These are phyloP conservation scores for Aphidius colemani DNA, from an alignment of 2,888 invertebrate genomes.

Conservation along the genomic window DNA sequence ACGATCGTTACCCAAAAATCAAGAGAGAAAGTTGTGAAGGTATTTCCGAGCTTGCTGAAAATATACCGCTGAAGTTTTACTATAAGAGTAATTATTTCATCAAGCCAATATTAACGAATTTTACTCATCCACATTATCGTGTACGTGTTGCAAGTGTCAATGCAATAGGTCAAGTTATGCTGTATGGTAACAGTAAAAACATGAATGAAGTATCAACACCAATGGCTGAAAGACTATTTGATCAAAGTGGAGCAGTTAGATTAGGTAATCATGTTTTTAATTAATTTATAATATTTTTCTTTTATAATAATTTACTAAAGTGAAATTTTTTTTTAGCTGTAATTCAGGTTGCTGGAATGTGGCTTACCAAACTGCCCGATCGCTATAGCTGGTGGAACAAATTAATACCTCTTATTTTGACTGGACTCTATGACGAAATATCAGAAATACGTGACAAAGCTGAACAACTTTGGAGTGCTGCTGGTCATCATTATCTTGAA, in stretches of 20 bases:
- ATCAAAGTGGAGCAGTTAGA: slow-evolving; percentile 79
- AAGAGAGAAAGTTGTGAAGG: slow-evolving; percentile 79
- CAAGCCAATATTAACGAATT: slow-evolving; percentile 73
- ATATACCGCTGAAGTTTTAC: slow-evolving; percentile 74
- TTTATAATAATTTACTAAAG: too few species aligned
- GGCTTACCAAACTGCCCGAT: slow-evolving; percentile 79
- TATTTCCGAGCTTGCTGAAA: slow-evolving; percentile 69
- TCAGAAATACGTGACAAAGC: slow-evolving; percentile 72
- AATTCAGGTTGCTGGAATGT: slow-evolving; percentile 74
- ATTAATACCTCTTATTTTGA: slow-evolving; percentile 81
- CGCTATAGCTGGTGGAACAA: slow-evolving; percentile 89
- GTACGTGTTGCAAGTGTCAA: slow-evolving; percentile 76
- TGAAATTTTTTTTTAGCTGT: slow-evolving; percentile 64
- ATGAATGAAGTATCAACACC: slow-evolving; percentile 76
- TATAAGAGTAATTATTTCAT: slow-evolving; percentile 75
- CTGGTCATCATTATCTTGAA: slow-evolving; percentile 77
- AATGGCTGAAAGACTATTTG: slow-evolving; percentile 87
- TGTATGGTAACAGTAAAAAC: slow-evolving; percentile 69
- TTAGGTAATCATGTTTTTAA: slow-evolving; percentile 44
- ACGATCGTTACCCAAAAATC: slow-evolving; percentile 80
- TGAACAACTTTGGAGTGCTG: slow-evolving; percentile 69
- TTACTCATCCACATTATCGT: slow-evolving; percentile 82
- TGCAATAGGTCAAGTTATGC: slow-evolving; percentile 69
- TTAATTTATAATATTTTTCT: background rate
- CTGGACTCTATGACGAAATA: slow-evolving; percentile 83